These are phyloP conservation scores for Acleris holmiana DNA, from an alignment of 2,888 invertebrate genomes.

Conservation along the genomic window DNA sequence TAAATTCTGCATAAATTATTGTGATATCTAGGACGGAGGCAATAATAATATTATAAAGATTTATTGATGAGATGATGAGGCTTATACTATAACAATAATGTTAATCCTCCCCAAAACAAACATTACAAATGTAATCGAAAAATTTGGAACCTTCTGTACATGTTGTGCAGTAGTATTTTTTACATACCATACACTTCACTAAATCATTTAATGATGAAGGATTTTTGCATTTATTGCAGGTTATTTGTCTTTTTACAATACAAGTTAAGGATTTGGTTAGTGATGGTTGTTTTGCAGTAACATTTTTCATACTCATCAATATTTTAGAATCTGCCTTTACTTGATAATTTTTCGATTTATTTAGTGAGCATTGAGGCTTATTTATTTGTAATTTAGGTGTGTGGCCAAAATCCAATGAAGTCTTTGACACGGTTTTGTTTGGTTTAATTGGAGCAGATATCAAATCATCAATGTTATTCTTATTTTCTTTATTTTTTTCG, in stretches of 20 bases:
- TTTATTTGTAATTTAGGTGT: conserved; percentile 4
- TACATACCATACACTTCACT: conserved; percentile 18
- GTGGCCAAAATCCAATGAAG: not conserved
- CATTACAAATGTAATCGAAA: conserved; percentile 21
- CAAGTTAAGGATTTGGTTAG: conserved; percentile 6
- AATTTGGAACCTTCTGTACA: conserved; percentile 7
- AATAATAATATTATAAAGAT: not conserved
- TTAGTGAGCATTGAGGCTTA: not conserved
- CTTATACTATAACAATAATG: too few relatives aligned
- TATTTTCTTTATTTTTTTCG: not conserved
- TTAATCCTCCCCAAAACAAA: not conserved
- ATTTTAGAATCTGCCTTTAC: not conserved
- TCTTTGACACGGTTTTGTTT: not conserved
- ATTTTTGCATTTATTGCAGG: conserved; percentile 20
- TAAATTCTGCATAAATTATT: not conserved
- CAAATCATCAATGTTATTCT: not conserved
- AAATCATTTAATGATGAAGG: conserved; percentile 3
- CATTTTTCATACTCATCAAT: not conserved
- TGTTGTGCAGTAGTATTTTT: conserved; percentile 12
- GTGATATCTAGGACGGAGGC: too few relatives aligned
- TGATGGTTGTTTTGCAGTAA: not conserved
- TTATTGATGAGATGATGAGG: too few relatives aligned
- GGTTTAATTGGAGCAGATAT: not conserved
- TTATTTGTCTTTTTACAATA: conserved; percentile 10
- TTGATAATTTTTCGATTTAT: conserved; percentile 2